Percentiles rank a stretch among this genome's conserved stretches.
Conservation (phyloP, 2,113 vertebrate species). For the Perca flavescens region DNA sequence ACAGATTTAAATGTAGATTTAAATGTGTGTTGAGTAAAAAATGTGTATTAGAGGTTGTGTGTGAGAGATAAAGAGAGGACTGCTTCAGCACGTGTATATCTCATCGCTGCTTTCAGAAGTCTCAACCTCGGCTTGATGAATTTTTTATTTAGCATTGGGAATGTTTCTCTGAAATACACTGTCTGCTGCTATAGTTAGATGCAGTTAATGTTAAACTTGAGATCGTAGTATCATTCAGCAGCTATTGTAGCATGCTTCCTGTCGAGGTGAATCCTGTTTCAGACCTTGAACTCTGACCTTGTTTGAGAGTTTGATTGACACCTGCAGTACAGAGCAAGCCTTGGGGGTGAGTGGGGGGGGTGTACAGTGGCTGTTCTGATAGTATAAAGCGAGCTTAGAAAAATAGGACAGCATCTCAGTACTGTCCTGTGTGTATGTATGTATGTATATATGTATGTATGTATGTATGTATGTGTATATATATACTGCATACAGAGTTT, state of each 20-base stretch:
- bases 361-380: not conserved
- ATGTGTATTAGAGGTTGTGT: conserved; percentile 57
- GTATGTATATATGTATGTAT: too few relatives aligned
- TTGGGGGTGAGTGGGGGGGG: too few relatives aligned
- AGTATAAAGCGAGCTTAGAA: not conserved
- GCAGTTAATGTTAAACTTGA: conserved; percentile 29
- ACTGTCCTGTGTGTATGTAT: too few relatives aligned
- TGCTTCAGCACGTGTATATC: conserved; percentile 44
- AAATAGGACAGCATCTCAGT: not conserved
- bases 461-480: too few relatives aligned
- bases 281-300: conserved; percentile 30
- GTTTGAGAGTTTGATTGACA: conserved; percentile 44
- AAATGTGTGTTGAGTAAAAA: conserved; percentile 44
- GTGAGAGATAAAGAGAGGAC: conserved; percentile 50
- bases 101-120: conserved; percentile 35
- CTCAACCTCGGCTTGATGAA: conserved; percentile 38
- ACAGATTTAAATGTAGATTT: conserved; percentile 66
- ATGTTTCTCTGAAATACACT: conserved; percentile 23
- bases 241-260: conserved; percentile 24
- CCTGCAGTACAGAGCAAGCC: conserved; percentile 15
- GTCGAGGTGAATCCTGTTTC: conserved; percentile 15
- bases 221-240: conserved; percentile 32
- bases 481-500: not conserved
- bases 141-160: conserved; percentile 16
- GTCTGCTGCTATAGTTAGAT: conserved; percentile 37